Conservation (phyloP, 2,888 invertebrate genomes). For the Macaria liturata region DNA sequence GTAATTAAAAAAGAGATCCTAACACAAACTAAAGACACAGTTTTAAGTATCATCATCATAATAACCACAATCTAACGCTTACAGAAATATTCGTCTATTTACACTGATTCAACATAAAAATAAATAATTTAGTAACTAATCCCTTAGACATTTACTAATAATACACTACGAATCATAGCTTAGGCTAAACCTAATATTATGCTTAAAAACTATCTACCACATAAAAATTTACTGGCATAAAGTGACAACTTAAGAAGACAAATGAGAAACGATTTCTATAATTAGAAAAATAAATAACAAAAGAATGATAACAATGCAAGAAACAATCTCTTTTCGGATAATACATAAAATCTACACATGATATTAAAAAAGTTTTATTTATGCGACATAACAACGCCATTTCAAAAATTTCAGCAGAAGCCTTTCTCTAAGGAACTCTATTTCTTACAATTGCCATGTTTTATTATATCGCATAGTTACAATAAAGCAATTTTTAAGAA, state of each 20-base stretch:
- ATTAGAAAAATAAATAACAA: constrained; percentile 81
- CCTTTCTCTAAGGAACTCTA: too few species aligned
- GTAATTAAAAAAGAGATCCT: constrained; percentile 59
- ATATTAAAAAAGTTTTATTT: too few species aligned
- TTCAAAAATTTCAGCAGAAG: too few species aligned
- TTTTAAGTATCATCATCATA: constrained; percentile 60
- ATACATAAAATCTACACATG: too few species aligned
- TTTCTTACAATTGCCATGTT: too few species aligned
- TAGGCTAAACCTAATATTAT: constrained; percentile 23
- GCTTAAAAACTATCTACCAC: background rate
- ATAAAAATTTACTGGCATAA: constrained; percentile 75
- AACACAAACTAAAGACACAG: constrained; percentile 47
- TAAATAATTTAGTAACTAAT: constrained; percentile 81
- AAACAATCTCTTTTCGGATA: constrained; percentile 23
- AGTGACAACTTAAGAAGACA: constrained; percentile 45
- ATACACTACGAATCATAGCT: constrained; percentile 57
- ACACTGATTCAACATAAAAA: constrained; percentile 81
- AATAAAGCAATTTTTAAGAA: too few species aligned
- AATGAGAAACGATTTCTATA: constrained; percentile 57
- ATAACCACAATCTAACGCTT: constrained; percentile 75
- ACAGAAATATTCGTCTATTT: constrained; percentile 76
- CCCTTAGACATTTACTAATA: constrained; percentile 75
- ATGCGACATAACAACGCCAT: too few species aligned
- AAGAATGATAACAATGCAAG: constrained; percentile 51
- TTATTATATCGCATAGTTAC: too few species aligned